Evolutionary conservation across 1,140 invertebrate genomes (phyloP), one percentile per base, ranked within the genome.

Genomic region (Sipha flava): DNA sequence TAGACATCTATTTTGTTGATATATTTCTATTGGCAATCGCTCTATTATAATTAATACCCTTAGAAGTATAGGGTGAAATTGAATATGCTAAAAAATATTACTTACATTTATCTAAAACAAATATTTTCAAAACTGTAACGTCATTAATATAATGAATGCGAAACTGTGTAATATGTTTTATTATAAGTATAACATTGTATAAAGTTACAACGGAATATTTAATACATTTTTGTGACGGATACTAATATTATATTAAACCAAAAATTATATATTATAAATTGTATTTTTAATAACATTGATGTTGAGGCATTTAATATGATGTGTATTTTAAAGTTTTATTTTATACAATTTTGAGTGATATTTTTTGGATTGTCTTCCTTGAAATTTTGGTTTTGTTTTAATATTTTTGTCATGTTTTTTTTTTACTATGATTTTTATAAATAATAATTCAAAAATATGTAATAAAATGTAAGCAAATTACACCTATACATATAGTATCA

Each of bases 301-400:
- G 18, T 64, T 37, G 37, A 9, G 57, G 16, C n/a, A 34, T n/a
- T n/a, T 37, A 34, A n/a, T 12, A 37, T 9, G 23, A 62, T 34
- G 62, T 66, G n/a, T 40, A 66, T 40, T 66, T 62, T 66, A 10
- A 64, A 64, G 18, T 66, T 37, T 66, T 66, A 66, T 40, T 66
- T n/a, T 40, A 40, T n/a, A 37, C 3, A n/a, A 40, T n/a, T 66
- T 66, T 66, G 31, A 14, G 62, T 66, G 62, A 66, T 66, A 66
- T 66, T 40, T 66, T 66, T 66, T 40, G 62, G 62, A 66, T 34
- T 66, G 62, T 66, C 62, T 66, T 66, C 62, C 62, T 66, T 37
- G 14, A 40, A 66, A 23, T 40, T 40, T 66, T 66, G 37, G n/a
- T 23, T 66, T 37, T 59, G 57, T 23, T 40, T 66, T 66, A 62